Base-by-base conservation (phyloP, 2,113 vertebrate genomes). In the Pygoscelis adeliae region DNA sequence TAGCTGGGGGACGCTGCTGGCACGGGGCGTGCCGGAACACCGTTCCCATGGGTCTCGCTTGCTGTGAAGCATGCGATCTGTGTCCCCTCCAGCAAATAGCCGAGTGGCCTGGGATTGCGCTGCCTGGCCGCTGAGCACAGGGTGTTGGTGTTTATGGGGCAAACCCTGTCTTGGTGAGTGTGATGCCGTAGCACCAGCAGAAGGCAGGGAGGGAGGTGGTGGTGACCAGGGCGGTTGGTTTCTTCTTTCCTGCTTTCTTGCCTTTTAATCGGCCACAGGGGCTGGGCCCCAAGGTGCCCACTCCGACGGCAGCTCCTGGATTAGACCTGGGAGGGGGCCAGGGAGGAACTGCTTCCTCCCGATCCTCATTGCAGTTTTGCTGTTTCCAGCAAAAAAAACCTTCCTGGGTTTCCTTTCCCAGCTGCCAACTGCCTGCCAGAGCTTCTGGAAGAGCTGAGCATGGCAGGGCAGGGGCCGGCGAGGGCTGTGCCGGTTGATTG, bases 11-110 rank as follows among this genome's bases (percentile, higher is more conserved):
- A 23, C 1, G 40, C 56, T 11, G 59, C 30, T 5, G 52, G 62
- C 73, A 27, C 2, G 1, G 66, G 66, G 7, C 7, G 0, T 8
- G 22, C 25, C 1, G 1, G 26, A 44, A 38, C 13, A 3, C 0
- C 2, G 23, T 2, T 15, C 40, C 55, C 4, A 0, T 2, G 47
- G 44, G 42, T 17, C 52, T 38, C 5, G 2, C 67, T 58, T 3
- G 3, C 42, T 6, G 13, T 1, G 17, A 6, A 32, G 38, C 7
- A 5, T 12, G 55, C 2, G 5, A 23, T 4, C 56, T 17, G 1
- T 3, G 50, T 34, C 32, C 56, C 15, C 47, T 53, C 27, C 65
- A 14, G 71, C 23, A 63, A 29, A 11, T 4, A 32, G 47, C 40
- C 2, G 2, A 13, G 52, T 3, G 18, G 7, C 42, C 26, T 3